A percentile compares a stretch with the other conserved stretches of the same genome.
Evolutionary conservation across 2,888 invertebrate species (phyloP).

Genomic region (Lomographa bimaculata): DNA sequence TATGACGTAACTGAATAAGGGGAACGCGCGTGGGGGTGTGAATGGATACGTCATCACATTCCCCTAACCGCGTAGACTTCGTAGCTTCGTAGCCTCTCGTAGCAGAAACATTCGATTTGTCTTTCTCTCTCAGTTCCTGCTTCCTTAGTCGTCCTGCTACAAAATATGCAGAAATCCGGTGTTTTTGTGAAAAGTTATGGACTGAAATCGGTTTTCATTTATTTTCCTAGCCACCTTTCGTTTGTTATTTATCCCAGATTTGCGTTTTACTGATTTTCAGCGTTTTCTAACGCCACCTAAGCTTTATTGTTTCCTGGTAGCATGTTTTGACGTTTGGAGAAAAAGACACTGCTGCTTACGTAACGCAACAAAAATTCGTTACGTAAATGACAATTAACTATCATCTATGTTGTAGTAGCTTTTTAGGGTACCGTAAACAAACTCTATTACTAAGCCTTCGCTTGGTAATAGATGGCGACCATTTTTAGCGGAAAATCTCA

Average conservation of each 20-base stretch:
- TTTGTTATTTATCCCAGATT: neutral
- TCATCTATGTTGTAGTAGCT: neutral
- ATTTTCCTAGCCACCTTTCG: conserved; percentile 23
- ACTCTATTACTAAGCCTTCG: neutral
- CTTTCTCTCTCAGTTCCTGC: conserved; percentile 38
- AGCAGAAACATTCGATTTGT: too few species aligned
- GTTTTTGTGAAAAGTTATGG: conserved; percentile 63
- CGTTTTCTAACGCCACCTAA: conserved; percentile 10
- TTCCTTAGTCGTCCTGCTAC: conserved; percentile 52
- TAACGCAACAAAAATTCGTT: too few species aligned
- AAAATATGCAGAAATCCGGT: conserved; percentile 77
- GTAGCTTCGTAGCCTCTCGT: too few species aligned
- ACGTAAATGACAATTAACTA: too few species aligned
- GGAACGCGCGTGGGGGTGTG: conserved; percentile 12
- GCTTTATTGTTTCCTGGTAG: conserved; percentile 36
- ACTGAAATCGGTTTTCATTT: conserved; percentile 30
- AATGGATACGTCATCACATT: too few species aligned
- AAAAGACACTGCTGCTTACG: conserved; percentile 15
- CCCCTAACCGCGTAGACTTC: too few species aligned
- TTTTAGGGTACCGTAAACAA: too few species aligned
- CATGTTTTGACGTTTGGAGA: conserved; percentile 30
- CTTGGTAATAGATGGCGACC: too few species aligned
- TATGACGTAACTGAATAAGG: conserved; percentile 41
- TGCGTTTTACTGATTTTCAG: conserved; percentile 3
- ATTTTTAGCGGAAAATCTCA: too few species aligned